Conservation (phyloP, 1,140 invertebrate genomes). For the Dolichoris vasculosae region DNA sequence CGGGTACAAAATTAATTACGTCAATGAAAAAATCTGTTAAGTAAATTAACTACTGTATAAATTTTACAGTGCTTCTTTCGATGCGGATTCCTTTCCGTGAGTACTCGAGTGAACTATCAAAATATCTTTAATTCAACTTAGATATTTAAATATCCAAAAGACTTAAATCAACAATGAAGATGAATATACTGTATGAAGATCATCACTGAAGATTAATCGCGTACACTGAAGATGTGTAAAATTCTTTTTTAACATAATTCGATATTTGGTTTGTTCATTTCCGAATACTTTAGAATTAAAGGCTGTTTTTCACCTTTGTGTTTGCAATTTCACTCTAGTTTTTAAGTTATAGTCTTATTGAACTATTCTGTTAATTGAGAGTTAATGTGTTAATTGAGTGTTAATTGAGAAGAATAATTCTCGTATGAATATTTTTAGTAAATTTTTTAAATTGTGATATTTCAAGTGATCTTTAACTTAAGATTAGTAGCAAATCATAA, state of each 20-base stretch:
- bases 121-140: neutral
- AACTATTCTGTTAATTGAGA: slow-evolving; percentile 24
- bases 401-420: slow-evolving; percentile 42
- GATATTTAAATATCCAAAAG: neutral
- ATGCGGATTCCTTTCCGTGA: slow-evolving; percentile 22
- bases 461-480: slow-evolving; percentile 25
- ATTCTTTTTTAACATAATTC: slow-evolving; percentile 1
- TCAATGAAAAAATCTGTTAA: neutral
- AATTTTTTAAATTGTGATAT: slow-evolving; percentile 34
- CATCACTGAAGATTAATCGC: slow-evolving; percentile 17
- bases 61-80: slow-evolving; percentile 30
- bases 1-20: too few species aligned
- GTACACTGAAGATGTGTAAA: neutral
- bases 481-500: slow-evolving; percentile 27
- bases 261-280: slow-evolving; percentile 20
- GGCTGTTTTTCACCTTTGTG: slow-evolving; percentile 35
- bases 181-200: slow-evolving; percentile 2
- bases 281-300: slow-evolving; percentile 25
- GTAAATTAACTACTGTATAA: neutral
- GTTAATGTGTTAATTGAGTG: slow-evolving; percentile 36
- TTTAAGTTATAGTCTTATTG: slow-evolving; percentile 26
- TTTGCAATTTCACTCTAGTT: slow-evolving; percentile 14
- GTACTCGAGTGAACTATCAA: neutral
- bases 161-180: slow-evolving; percentile 22
- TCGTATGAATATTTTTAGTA: slow-evolving; percentile 7